Evolutionary conservation across 2,888 invertebrate genomes (phyloP).

Genomic region (Nephrotoma appendiculata): DNA sequence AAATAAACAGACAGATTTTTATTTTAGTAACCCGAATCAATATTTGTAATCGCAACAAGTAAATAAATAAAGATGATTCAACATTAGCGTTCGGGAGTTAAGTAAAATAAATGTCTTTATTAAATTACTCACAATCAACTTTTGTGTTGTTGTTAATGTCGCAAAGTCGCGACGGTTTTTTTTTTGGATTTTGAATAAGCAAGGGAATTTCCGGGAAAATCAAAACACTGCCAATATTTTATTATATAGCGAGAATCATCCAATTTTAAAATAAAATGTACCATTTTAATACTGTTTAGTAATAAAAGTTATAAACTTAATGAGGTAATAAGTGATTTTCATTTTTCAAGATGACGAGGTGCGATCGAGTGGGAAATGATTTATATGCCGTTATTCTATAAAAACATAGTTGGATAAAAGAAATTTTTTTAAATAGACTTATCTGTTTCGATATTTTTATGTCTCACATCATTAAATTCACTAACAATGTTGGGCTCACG

Average conservation of each 20-base stretch:
- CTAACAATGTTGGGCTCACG: too few species aligned
- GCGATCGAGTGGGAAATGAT: not conserved
- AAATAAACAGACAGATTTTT: too few species aligned
- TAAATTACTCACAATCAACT: not conserved
- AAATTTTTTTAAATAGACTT: too few species aligned
- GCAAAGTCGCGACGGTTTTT: not conserved
- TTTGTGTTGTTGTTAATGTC: not conserved
- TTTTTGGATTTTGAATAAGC: not conserved
- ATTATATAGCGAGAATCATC: not conserved
- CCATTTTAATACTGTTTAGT: not conserved
- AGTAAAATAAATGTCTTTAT: not conserved
- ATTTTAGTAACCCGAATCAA: too few species aligned
- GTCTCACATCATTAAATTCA: too few species aligned
- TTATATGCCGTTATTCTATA: not conserved
- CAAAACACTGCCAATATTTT: not conserved
- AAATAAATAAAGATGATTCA: not conserved
- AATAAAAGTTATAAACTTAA: not conserved
- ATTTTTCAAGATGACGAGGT: not conserved
- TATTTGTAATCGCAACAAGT: too few species aligned
- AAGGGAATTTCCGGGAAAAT: not conserved
- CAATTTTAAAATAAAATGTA: not conserved
- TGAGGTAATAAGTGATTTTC: not conserved
- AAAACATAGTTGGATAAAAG: too few species aligned
- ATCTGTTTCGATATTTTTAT: too few species aligned
- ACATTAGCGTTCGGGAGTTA: not conserved